Evolutionary conservation across 2,113 vertebrate genomes (phyloP), one percentile per base, ranked within the genome.

Genomic region (Ptilorrhoa leucosticta): DNA sequence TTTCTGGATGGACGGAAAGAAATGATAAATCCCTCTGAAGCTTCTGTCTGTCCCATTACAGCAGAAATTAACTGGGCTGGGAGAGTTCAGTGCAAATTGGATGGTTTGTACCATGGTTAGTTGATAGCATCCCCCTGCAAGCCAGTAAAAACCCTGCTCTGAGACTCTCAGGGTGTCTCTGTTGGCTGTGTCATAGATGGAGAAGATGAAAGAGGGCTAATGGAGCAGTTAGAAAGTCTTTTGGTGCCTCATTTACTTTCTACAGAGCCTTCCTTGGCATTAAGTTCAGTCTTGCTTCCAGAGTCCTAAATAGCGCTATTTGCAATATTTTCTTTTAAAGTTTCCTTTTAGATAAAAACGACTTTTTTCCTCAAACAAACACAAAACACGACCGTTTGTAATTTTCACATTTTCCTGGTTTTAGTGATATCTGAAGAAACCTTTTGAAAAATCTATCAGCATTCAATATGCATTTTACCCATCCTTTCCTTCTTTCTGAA

Each of bases 191-290:
- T 69, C 77, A 79, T 50, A 94, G 91, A 90, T 85, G 66, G 50
- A 77, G 85, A 87, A 95, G 69, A 94, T 93, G 83, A 84, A 95
- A 96, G 83, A 88, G 65, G 58, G 77, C 69, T 94, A 95, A 94
- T 93, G 81, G 94, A 70, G 73, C 89, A 93, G 76, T 79, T 94
- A 89, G 53, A 75, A 94, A 82, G 61, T 48, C 73, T 89, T 94
- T 87, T 92, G 94, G 89, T 78, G 87, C 68, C 91, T 95, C 81
- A 93, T 94, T 96, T 94, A 48, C 87, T 92, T 81, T 92, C 65
- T 64, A 51, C 48, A 68, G 77, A 75, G 48, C n/a, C 7, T 82
- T 93, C 18, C 70, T 87, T 71, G 64, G 48, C 81, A 69, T 79
- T 84, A 95, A 80, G 66, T 87, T 89, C 73, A 69, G 57, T 79